Evolutionary conservation across 2,888 invertebrate genomes (phyloP).

Genomic region (Papilio protenor): DNA sequence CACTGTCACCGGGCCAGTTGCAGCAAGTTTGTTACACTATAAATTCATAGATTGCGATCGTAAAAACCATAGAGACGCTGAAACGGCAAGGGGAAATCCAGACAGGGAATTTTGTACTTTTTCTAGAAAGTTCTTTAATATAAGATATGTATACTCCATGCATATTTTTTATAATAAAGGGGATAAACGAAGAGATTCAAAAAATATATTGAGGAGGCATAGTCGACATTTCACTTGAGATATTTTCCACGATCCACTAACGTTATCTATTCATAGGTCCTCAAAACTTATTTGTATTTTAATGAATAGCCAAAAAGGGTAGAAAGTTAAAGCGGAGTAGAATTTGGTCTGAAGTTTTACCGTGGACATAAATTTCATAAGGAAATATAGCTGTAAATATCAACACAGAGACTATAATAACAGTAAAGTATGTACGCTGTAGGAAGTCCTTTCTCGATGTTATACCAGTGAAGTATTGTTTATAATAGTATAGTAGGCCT

Average conservation of each 20-base stretch:
- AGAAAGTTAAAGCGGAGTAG: no score
- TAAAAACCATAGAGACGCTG: not conserved
- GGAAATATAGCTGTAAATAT: not conserved
- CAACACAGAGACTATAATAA: not conserved
- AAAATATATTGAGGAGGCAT: no score
- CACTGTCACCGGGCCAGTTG: not conserved
- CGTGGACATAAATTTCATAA: not conserved
- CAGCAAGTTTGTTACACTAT: not conserved
- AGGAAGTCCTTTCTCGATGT: conserved; percentile 7
- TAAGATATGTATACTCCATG: no score
- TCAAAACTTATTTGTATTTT: no score
- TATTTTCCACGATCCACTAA: no score
- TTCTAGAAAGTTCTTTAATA: not conserved
- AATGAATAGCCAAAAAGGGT: no score
- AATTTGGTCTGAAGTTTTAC: not conserved
- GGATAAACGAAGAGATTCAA: no score
- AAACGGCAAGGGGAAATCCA: not conserved
- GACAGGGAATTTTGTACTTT: not conserved
- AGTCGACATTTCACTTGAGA: no score
- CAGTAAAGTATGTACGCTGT: not conserved
- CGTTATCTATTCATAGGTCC: no score
- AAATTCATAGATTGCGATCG: conserved; percentile 15
- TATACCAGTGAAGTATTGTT: conserved; percentile 37
- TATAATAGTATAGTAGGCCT: conserved; percentile 43
- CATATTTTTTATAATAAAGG: no score